A percentile compares a stretch with the other conserved stretches of the same genome.
These are phyloP conservation scores for Apotomis capreana DNA, from an alignment of 2,888 invertebrate genomes.

Conservation along the genomic window DNA sequence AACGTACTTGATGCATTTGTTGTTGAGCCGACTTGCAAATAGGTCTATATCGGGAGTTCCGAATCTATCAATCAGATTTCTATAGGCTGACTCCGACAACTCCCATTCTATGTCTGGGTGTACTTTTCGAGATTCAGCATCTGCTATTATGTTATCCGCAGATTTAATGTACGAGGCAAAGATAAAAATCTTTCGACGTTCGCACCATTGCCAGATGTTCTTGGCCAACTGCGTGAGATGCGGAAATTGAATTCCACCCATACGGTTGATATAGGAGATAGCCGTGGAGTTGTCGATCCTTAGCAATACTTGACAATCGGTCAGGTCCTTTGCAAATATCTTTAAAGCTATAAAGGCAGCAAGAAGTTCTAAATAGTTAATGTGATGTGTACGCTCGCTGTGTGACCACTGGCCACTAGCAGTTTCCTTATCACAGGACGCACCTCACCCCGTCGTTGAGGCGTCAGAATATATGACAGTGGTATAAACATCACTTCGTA, in stretches of 20 bases:
- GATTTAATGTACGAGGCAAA: slow-evolving; percentile 42
- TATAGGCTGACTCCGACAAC: slow-evolving; percentile 30
- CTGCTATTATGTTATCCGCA: slow-evolving; percentile 39
- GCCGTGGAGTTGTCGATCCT: slow-evolving; percentile 42
- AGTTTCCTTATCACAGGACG: slow-evolving; percentile 23
- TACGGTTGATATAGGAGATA: slow-evolving; percentile 35
- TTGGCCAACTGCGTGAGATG: slow-evolving; percentile 22
- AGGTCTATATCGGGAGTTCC: slow-evolving; percentile 46
- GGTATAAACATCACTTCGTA: slow-evolving; percentile 21
- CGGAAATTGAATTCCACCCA: slow-evolving; percentile 35
- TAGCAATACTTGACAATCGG: slow-evolving; percentile 37
- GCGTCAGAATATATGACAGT: slow-evolving; percentile 39
- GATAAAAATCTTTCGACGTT: slow-evolving; percentile 30
- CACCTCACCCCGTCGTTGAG: slow-evolving; percentile 42
- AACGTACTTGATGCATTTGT: slow-evolving; percentile 42
- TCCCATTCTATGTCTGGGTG: slow-evolving; percentile 43
- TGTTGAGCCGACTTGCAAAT: slow-evolving; percentile 47
- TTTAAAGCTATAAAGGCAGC: slow-evolving; percentile 40
- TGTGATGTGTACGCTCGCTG: slow-evolving; percentile 28
- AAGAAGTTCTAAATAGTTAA: slow-evolving; percentile 41
- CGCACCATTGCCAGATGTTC: slow-evolving; percentile 36
- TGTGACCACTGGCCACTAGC: slow-evolving; percentile 39
- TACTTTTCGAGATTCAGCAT: slow-evolving; percentile 35
- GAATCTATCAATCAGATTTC: slow-evolving; percentile 34
- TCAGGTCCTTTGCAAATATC: slow-evolving; percentile 27